Evolutionary conservation across 2,888 invertebrate species (phyloP).

Genomic region (Neuroscelio doddi): DNA sequence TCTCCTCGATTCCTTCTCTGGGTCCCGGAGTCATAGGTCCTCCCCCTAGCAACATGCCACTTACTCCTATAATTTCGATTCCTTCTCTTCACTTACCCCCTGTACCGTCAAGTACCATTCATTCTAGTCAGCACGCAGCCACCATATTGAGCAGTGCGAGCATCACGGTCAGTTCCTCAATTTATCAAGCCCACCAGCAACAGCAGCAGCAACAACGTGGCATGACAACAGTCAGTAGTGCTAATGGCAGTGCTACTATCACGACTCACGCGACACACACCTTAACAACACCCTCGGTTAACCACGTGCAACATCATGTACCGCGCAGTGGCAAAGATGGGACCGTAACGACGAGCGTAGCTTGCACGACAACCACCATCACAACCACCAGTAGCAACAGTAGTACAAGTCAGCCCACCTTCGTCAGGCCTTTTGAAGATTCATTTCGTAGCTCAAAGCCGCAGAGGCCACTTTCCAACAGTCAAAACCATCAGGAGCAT

Average conservation of each 20-base stretch:
- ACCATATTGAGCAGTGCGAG: constrained; percentile 57
- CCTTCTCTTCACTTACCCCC: constrained; percentile 63
- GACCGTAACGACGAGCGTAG: constrained; percentile 52
- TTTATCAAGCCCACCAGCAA: constrained; percentile 46
- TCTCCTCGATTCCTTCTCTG: constrained; percentile 47
- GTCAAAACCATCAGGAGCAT: constrained; percentile 59
- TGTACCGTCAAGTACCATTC: constrained; percentile 60
- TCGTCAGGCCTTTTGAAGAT: constrained; percentile 70
- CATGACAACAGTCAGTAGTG: constrained; percentile 56
- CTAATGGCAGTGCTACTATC: constrained; percentile 73
- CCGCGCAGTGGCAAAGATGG: constrained; percentile 53
- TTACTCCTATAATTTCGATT: constrained; percentile 61
- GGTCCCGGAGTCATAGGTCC: constrained; percentile 50
- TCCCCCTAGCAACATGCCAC: constrained; percentile 50
- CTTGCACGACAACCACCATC: constrained; percentile 29
- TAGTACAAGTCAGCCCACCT: constrained; percentile 58
- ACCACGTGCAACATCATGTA: constrained; percentile 42
- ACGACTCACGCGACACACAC: constrained; percentile 61
- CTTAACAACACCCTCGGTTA: constrained; percentile 45
- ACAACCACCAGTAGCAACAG: constrained; percentile 33
- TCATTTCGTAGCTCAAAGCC: constrained; percentile 65
- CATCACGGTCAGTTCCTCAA: constrained; percentile 44
- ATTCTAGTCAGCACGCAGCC: constrained; percentile 68
- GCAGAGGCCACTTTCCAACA: constrained; percentile 57
- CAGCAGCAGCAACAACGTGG: constrained; percentile 41